Percentiles rank a stretch among this genome's conserved stretches.
phyloP scores from a whole-genome alignment of 1,140 invertebrate species.

The Drosophila equinoxialis region DNA sequence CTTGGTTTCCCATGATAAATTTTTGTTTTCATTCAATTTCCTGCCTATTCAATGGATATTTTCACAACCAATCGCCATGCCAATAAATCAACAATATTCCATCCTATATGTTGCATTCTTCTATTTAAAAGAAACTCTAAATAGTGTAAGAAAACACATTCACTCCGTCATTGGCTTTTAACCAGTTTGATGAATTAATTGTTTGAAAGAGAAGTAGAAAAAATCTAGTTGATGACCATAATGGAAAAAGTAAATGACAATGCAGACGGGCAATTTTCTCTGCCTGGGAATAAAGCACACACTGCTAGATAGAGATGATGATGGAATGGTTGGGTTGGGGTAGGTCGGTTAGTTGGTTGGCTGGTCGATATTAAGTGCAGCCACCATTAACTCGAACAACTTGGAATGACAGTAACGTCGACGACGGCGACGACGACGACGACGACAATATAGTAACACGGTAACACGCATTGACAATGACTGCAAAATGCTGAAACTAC shows the following conservation, averaged over 20 bases:
- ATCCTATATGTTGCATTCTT: no score
- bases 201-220: constrained; percentile 42
- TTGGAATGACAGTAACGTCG: constrained; percentile 29
- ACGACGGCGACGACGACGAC: no score
- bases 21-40: no score
- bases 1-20: no score
- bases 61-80: no score
- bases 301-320: background rate
- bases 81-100: no score
- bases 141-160: no score
- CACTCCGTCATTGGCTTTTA: constrained; percentile 8
- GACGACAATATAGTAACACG: constrained; percentile 56
- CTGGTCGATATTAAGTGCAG: background rate
- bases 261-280: constrained; percentile 65
- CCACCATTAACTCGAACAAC: constrained; percentile 41
- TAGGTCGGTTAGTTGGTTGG: background rate
- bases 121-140: no score
- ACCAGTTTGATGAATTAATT: constrained; percentile 64
- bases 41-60: no score
- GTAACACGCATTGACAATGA: constrained; percentile 63
- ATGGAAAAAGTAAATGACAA: constrained; percentile 69
- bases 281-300: background rate
- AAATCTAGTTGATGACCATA: constrained; percentile 64
- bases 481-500: constrained; percentile 10
- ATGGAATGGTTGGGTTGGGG: background rate